phyloP scores from a whole-genome alignment of 35 echinoderm and acorn worm genomes.

The Lytechinus pictus region DNA sequence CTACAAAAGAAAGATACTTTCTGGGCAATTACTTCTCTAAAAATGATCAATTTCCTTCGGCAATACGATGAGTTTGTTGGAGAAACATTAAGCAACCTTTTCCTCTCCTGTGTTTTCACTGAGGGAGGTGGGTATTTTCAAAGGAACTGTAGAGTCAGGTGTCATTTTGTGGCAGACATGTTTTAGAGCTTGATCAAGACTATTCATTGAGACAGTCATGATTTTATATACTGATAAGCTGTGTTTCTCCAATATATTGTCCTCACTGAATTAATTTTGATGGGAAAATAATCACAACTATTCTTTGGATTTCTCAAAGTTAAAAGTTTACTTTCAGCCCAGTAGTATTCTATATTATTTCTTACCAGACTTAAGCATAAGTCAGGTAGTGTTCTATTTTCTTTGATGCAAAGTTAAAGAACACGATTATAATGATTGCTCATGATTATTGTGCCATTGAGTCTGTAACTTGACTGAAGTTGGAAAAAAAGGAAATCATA shows the following conservation, averaged over 20 bases:
- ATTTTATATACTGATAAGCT: background rate
- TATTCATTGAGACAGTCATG: background rate
- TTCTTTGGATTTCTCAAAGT: too few relatives aligned
- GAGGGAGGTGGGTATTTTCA: background rate
- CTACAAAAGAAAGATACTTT: background rate
- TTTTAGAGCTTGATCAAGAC: background rate
- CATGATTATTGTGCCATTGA: too few relatives aligned
- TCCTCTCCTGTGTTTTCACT: background rate
- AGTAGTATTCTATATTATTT: too few relatives aligned
- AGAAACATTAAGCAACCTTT: background rate
- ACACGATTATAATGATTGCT: too few relatives aligned
- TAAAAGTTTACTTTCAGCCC: too few relatives aligned
- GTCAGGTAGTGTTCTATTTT: too few relatives aligned
- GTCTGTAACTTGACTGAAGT: too few relatives aligned
- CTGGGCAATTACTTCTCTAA: background rate
- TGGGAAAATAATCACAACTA: too few relatives aligned
- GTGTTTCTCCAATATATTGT: background rate
- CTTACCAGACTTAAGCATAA: too few relatives aligned
- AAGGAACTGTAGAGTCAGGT: background rate
- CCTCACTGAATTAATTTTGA: too few relatives aligned
- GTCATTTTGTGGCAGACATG: background rate
- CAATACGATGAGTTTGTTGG: background rate
- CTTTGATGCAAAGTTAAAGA: too few relatives aligned
- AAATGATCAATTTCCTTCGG: background rate
- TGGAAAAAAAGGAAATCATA: too few relatives aligned